Percentiles rank a stretch among this genome's conserved stretches.
Conservation (phyloP, 2,113 vertebrate genomes). For the Apteryx owenii region DNA sequence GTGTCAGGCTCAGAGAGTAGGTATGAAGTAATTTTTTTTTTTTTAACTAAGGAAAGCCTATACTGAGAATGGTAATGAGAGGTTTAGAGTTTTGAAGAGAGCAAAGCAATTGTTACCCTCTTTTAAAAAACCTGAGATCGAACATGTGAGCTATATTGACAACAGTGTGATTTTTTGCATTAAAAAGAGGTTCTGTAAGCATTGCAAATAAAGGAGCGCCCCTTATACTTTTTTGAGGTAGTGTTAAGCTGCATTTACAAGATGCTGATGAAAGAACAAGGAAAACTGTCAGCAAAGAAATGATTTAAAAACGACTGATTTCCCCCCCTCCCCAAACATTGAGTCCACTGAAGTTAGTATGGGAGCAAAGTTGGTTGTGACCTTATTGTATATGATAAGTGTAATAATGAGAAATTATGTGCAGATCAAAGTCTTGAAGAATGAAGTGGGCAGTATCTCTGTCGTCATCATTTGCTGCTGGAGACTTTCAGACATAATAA, state of each 20-base stretch:
- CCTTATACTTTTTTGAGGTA: not conserved
- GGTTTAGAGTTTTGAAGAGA: not conserved
- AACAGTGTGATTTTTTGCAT: not conserved
- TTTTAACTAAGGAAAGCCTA: not conserved
- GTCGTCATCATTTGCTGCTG: not conserved
- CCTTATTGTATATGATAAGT: not conserved
- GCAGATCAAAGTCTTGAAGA: not conserved
- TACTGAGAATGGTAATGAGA: not conserved
- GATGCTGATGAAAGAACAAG: not conserved
- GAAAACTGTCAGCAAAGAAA: not conserved
- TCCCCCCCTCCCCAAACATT: not conserved
- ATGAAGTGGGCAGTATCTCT: not conserved
- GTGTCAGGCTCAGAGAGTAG: not conserved
- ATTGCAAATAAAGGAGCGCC: not conserved
- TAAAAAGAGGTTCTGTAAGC: not conserved
- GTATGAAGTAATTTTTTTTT: not conserved
- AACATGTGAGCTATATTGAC: not conserved
- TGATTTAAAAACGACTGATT: not conserved
- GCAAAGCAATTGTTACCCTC: not conserved
- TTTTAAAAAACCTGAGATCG: not conserved
- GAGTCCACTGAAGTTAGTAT: not conserved
- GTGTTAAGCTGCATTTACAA: not conserved
- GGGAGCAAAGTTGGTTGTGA: not conserved
- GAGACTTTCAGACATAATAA: not conserved
- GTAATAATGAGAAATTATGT: not conserved